Evolutionary conservation across 1,140 invertebrate genomes (phyloP).

Genomic region (Megathymus violae): DNA sequence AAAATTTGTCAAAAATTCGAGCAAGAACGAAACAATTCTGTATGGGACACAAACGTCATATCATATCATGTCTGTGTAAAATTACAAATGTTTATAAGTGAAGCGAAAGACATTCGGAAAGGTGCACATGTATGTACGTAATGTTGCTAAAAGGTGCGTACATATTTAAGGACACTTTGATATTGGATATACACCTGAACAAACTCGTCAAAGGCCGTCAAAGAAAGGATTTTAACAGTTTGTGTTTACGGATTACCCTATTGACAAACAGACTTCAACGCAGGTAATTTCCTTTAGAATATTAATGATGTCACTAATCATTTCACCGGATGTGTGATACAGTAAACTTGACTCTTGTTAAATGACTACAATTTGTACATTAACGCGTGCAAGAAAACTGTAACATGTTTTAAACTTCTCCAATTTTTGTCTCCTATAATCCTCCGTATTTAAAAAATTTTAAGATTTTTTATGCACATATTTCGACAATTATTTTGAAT

Average conservation of each 20-base stretch:
- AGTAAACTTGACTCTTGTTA: too few relatives aligned
- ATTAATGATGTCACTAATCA: slow-evolving; percentile 44
- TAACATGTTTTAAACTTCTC: too few relatives aligned
- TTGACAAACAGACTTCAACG: slow-evolving; percentile 65
- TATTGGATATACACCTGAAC: slow-evolving; percentile 61
- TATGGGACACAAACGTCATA: slow-evolving; percentile 5
- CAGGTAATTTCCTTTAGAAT: slow-evolving; percentile 64
- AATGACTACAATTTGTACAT: too few relatives aligned
- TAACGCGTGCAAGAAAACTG: too few relatives aligned
- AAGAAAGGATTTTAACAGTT: slow-evolving; percentile 74
- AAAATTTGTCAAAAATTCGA: too few relatives aligned
- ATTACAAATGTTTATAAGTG: slow-evolving; percentile 19
- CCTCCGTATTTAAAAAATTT: too few relatives aligned
- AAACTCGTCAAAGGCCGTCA: slow-evolving; percentile 60
- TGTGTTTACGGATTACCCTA: slow-evolving; percentile 71
- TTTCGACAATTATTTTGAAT: too few relatives aligned
- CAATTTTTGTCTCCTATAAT: too few relatives aligned
- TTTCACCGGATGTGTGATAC: too few relatives aligned
- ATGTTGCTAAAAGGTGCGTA: slow-evolving; percentile 42
- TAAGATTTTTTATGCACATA: too few relatives aligned
- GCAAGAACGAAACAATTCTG: too few relatives aligned
- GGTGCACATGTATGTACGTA: slow-evolving; percentile 10
- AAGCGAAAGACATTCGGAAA: slow-evolving; percentile 42
- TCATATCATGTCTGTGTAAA: slow-evolving; percentile 1
- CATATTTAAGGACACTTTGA: slow-evolving; percentile 15